phyloP scores from a whole-genome alignment of 1,140 invertebrate genomes.

The Tetramorium parvispinum region DNA sequence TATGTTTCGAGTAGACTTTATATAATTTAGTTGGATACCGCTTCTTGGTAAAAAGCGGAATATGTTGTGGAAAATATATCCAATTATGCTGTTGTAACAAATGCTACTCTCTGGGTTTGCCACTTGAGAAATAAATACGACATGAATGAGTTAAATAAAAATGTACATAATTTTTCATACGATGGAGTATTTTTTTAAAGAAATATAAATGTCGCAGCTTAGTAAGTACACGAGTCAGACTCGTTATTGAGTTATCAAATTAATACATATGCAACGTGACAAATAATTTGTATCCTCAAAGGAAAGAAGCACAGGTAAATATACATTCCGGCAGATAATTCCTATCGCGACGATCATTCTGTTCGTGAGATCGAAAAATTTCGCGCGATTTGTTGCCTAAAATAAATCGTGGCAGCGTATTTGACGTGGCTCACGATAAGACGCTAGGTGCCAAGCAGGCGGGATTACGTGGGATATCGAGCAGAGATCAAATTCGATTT shows the following conservation, averaged over 20 bases:
- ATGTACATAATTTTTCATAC: not conserved
- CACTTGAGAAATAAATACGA: not conserved
- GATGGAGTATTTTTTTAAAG: not conserved
- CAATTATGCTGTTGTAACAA: not conserved
- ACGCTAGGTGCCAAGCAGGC: slow-evolving; percentile 8
- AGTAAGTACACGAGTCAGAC: not conserved
- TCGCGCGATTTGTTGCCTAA: slow-evolving; percentile 30
- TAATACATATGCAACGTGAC: not conserved
- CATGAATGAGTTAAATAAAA: not conserved
- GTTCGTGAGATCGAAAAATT: not conserved
- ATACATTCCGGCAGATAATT: not conserved
- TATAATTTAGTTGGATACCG: not conserved
- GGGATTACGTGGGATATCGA: slow-evolving; percentile 64
- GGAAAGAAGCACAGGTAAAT: not conserved
- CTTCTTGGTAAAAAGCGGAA: not conserved
- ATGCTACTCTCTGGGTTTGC: not conserved
- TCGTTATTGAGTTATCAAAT: not conserved
- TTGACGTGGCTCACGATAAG: slow-evolving; percentile 31
- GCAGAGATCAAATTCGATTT: slow-evolving; percentile 72
- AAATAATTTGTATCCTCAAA: not conserved
- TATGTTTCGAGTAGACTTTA: not conserved
- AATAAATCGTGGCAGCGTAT: slow-evolving; percentile 45
- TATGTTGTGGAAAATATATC: not conserved
- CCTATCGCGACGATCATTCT: not conserved
- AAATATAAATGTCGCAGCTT: not conserved